phyloP scores from a whole-genome alignment of 1,140 invertebrate genomes.

The Caenorhabditis tropicalis region DNA sequence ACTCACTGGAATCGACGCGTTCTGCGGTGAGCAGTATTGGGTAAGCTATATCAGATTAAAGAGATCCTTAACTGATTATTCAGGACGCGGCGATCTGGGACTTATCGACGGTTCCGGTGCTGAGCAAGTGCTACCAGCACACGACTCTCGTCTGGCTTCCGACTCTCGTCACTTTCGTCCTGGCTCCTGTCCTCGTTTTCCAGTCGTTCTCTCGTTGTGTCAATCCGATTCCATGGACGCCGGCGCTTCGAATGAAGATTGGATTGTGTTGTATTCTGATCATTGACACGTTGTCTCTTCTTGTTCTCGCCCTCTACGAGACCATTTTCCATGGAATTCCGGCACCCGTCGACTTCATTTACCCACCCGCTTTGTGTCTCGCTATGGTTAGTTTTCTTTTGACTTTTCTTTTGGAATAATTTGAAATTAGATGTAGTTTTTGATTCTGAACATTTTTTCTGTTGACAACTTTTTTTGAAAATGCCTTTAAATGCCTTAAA shows the following conservation, averaged over 20 bases:
- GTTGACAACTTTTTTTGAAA: no score
- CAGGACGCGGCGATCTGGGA: slow-evolving; percentile 51
- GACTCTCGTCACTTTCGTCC: slow-evolving; percentile 60
- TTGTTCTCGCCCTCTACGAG: slow-evolving; percentile 20
- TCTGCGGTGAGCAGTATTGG: slow-evolving; percentile 58
- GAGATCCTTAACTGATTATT: neutral
- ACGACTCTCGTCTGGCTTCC: slow-evolving; percentile 69
- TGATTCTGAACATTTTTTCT: no score
- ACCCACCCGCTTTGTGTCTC: slow-evolving; percentile 20
- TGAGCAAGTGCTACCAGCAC: slow-evolving; percentile 69
- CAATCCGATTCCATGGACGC: slow-evolving; percentile 65
- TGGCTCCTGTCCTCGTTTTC: slow-evolving; percentile 63
- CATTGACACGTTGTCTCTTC: slow-evolving; percentile 50
- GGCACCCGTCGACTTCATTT: slow-evolving; percentile 27
- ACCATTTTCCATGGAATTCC: slow-evolving; percentile 1
- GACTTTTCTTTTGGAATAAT: neutral
- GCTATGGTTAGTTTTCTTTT: slow-evolving; percentile 21
- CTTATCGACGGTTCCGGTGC: slow-evolving; percentile 55
- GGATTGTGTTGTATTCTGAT: neutral
- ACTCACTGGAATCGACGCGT: slow-evolving; percentile 43
- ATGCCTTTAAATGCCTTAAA: no score
- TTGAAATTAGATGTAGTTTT: no score
- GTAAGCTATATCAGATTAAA: neutral
- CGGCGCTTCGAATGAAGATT: slow-evolving; percentile 60
- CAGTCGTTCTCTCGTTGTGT: slow-evolving; percentile 56